Conservation (phyloP, 1,140 invertebrate genomes). For the Globodera rostochiensis region DNA sequence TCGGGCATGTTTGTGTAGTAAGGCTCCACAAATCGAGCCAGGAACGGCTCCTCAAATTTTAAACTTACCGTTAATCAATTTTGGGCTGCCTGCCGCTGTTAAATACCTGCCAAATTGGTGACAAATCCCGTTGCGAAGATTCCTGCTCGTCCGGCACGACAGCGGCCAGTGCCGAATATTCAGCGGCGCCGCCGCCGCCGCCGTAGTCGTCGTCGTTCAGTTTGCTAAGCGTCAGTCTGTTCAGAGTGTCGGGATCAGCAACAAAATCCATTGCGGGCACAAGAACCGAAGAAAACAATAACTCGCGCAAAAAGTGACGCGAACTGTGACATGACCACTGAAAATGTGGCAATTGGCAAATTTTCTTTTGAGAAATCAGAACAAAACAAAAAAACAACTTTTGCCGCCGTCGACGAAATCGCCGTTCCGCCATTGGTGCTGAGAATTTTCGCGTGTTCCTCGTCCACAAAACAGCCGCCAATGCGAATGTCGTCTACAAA, state of each 20-base stretch:
- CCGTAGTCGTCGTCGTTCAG: conserved; percentile 13
- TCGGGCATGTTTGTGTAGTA: conserved; percentile 44
- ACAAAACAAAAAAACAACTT: not conserved
- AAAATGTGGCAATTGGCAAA: not conserved
- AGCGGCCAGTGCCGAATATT: not conserved
- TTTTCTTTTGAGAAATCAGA: not conserved
- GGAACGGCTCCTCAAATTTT: conserved; percentile 19
- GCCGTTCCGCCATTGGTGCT: not conserved
- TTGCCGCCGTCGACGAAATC: conserved; percentile 13
- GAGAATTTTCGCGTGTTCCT: conserved; percentile 35
- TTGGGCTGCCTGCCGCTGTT: not conserved
- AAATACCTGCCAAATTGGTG: not conserved
- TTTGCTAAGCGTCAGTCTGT: conserved; percentile 36
- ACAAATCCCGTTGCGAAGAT: not conserved
- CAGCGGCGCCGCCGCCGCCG: not conserved
- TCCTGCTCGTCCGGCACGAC: not conserved
- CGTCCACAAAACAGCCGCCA: conserved; percentile 43
- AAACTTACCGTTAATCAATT: not conserved
- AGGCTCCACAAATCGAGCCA: conserved; percentile 37
- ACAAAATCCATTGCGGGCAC: conserved; percentile 43
- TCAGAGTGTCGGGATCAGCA: conserved; percentile 51
- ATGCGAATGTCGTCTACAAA: conserved; percentile 45
- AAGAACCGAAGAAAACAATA: conserved; percentile 43
- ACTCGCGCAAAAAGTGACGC: conserved; percentile 53
- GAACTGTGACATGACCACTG: conserved; percentile 53